Evolutionary conservation across 2,797 vertebrate genomes (phyloP).

Genomic region (Pagetopsis macropterus): DNA sequence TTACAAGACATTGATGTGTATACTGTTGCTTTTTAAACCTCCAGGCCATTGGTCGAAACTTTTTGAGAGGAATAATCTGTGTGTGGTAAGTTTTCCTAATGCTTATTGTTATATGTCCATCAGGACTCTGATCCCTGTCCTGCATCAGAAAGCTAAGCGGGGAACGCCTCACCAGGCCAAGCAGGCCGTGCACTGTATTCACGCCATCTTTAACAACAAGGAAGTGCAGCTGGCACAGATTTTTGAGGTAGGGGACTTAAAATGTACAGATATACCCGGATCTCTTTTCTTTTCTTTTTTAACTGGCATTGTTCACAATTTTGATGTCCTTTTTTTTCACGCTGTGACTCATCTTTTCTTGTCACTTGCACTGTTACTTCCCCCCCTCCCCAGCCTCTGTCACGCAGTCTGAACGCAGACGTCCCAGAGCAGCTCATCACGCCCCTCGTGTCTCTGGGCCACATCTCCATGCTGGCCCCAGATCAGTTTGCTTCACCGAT

Average conservation of each 20-base stretch:
- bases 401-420: constrained; percentile 97
- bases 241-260: constrained; percentile 88
- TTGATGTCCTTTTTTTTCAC: neutral
- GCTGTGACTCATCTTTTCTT: neutral
- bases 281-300: neutral
- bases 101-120: constrained; percentile 33
- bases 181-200: constrained; percentile 98
- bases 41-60: neutral
- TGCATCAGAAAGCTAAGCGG: constrained; percentile 98
- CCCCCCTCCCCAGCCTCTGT: constrained; percentile 87
- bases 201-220: constrained; percentile 98
- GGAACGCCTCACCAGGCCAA: constrained; percentile 99
- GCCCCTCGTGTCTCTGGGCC: constrained; percentile 95
- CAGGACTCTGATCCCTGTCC: constrained; percentile 97
- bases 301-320: neutral
- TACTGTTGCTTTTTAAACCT: neutral
- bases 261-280: neutral
- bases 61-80: neutral
- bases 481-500: constrained; percentile 99
- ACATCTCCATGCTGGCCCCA: constrained; percentile 98
- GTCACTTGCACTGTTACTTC: neutral
- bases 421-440: constrained; percentile 99
- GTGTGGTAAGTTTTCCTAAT: neutral
- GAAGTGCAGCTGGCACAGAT: constrained; percentile 99
- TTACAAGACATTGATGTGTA: neutral